Base-by-base conservation (phyloP, 2,888 invertebrate species). In the Artemia sinica region DNA sequence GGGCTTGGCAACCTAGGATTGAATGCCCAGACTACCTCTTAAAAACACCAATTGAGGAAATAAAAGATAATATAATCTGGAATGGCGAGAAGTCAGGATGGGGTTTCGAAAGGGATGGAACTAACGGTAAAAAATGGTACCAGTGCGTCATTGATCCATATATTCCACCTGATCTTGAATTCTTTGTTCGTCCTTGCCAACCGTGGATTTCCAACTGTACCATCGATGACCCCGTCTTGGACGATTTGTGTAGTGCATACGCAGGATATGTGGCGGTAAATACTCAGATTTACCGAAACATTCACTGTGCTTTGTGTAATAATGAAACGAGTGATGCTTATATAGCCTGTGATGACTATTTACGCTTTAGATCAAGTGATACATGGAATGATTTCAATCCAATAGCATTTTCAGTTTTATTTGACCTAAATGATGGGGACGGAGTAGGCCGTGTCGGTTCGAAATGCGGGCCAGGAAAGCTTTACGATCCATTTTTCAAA, bases 271-370 rank as follows among this genome's bases (percentile, higher is more conserved):
- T 80, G 78, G 13, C 18, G 50, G 67, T 71, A 68, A 74, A 74
- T n/a, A 73, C 74, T 18, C 73, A 74, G 13, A 75, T 76, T 4
- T 80, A 77, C 73, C 74, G 79, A 69, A 81, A 81, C 72, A 75
- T 77, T 1, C 80, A 80, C 72, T 81, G 81, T 72, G 81, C 80
- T 41, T 74, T 78, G 58, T 81, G 81, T 73, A 79, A 80, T 73
- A 74, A 76, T 63, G 76, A 77, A 18, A 74, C 75, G n/a, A 73
- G 75, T 48, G n/a, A 18, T 58, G 41, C 41, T 41, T 41, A 41
- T 41, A 71, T 77, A 63, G 71, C 73, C 18, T 78, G 77, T 67
- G 72, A 72, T n/a, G 70, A 72, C 68, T 73, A 72, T 13, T 73
- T 75, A 49, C 74, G 72, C 52, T 72, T 72, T 10, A 71, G 73